These are phyloP conservation scores for Dysidea cf. avara DNA, from an alignment of 37 sponge, comb jelly and placozoan species.

Conservation along the genomic window DNA sequence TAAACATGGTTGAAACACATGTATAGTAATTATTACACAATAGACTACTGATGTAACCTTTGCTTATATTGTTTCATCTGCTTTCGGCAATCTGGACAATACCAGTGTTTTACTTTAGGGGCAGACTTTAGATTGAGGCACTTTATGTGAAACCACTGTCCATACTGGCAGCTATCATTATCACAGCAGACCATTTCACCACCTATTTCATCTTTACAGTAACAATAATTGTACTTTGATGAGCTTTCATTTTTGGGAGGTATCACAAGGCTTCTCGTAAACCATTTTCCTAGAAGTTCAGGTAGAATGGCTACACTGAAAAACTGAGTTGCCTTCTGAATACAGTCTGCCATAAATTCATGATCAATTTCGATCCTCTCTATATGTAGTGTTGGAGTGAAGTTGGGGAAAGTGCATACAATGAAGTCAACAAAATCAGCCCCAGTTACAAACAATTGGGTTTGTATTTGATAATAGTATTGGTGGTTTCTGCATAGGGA, in stretches of 20 bases:
- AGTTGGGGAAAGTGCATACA: neutral
- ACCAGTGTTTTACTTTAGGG: slow-evolving; percentile 36
- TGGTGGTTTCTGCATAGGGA: neutral
- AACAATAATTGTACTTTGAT: slow-evolving; percentile 30
- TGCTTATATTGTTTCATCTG: too few species aligned
- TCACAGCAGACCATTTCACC: slow-evolving; percentile 63
- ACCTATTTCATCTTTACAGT: slow-evolving; percentile 32
- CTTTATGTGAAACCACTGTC: slow-evolving; percentile 51
- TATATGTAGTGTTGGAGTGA: slow-evolving; percentile 16
- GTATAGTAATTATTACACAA: too few species aligned
- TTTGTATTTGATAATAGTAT: slow-evolving; percentile 41
- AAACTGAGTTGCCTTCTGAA: neutral
- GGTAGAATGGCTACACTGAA: slow-evolving; percentile 36
- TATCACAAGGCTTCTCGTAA: neutral
- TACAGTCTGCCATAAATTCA: slow-evolving; percentile 10
- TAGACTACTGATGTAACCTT: too few species aligned
- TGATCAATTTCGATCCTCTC: slow-evolving; percentile 39
- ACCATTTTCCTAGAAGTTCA: slow-evolving; percentile 55
- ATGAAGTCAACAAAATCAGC: too few species aligned
- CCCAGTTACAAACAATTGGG: too few species aligned
- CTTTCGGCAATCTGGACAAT: slow-evolving; percentile 61
- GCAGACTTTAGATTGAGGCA: slow-evolving; percentile 18
- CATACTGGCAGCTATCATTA: slow-evolving; percentile 26
- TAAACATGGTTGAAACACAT: too few species aligned
- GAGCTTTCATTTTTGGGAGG: neutral